Percentiles rank a stretch among this genome's conserved stretches.
Evolutionary conservation across 92 coral and sea anemone genomes (phyloP).

Genomic region (Paragorgia papillata): DNA sequence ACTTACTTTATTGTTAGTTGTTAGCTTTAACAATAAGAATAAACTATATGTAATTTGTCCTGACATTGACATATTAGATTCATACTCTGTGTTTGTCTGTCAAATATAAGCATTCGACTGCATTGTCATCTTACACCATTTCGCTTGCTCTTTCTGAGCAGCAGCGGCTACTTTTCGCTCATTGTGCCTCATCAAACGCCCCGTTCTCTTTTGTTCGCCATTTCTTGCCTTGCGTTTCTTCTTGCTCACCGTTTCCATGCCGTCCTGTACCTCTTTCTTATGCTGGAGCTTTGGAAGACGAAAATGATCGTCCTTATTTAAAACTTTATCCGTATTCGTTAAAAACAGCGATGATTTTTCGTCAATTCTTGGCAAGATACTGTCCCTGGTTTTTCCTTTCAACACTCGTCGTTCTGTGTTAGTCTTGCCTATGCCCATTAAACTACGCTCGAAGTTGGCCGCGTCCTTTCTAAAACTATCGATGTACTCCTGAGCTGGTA

Average conservation of each 20-base stretch:
- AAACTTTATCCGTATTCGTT: background rate
- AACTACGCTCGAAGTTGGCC: slow-evolving; percentile 33
- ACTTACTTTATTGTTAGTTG: too few species aligned
- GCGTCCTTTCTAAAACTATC: slow-evolving; percentile 39
- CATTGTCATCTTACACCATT: slow-evolving; percentile 38
- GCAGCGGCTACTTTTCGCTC: slow-evolving; percentile 22
- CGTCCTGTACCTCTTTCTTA: background rate
- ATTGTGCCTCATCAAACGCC: slow-evolving; percentile 30
- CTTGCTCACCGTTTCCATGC: background rate
- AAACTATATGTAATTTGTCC: too few species aligned
- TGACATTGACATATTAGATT: too few species aligned
- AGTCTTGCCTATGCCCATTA: slow-evolving; percentile 19
- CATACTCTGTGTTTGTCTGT: background rate
- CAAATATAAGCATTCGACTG: slow-evolving; percentile 37
- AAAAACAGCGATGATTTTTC: slow-evolving; percentile 2
- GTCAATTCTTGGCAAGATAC: slow-evolving; percentile 27
- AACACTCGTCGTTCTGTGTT: background rate
- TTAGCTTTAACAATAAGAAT: too few species aligned
- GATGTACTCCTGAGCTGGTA: slow-evolving; percentile 39
- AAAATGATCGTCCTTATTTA: slow-evolving; percentile 17
- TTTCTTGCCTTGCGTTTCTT: slow-evolving; percentile 26
- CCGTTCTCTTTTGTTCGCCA: background rate
- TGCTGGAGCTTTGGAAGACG: slow-evolving; percentile 30
- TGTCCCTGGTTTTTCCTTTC: slow-evolving; percentile 15
- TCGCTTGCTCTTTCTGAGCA: slow-evolving; percentile 24